Evolutionary conservation across 2,888 invertebrate species (phyloP), one percentile per base, ranked within the genome.

Genomic region (Rapana venosa): DNA sequence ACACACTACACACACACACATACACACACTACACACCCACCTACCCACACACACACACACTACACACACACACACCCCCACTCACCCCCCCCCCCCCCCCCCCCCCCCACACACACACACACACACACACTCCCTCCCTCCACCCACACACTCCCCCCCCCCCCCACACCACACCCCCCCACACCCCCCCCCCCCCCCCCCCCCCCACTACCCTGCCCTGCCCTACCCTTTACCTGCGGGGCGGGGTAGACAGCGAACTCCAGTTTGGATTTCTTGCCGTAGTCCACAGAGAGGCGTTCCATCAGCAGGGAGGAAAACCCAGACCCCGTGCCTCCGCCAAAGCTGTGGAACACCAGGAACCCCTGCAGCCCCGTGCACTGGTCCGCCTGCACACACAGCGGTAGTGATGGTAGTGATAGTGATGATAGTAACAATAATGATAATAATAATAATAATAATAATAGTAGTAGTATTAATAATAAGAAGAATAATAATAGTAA

Each of bases 261-360:
- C 86, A 95, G 92, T 92, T 95, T 95, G 79, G 95, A 94, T 90
- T 94, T 94, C 92, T 94, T 95, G 84, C 95, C 92, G 95, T 97
- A 98, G 92, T 97, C 97, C 35, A 96, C 96, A 0, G 98, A 97
- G 4, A 98, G 96, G 90, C 98, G 97, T 96, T 98, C 98, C 98
- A 98, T 98, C 56, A 98, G 97, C 83, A 98, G 97, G 1, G 98
- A 98, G 0, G 98, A 98, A 96, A 98, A 98, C 0, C 98, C 98
- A 0, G 90, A 95, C 17, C 94, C 94, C 77, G 94, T 94, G 26
- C 94, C 94, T 81, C 94, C 94, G 97, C 98, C 97, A 92, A 98
- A 91, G 83, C 92, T 92, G 90, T 98, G 98, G 96, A 98, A 98
- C 91, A 98, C 97, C 84, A 96, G 93, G 92, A 96, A 96, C 36